These are phyloP conservation scores for Apostichopus japonicus DNA, from an alignment of 35 echinoderm and acorn worm species.

Conservation along the genomic window DNA sequence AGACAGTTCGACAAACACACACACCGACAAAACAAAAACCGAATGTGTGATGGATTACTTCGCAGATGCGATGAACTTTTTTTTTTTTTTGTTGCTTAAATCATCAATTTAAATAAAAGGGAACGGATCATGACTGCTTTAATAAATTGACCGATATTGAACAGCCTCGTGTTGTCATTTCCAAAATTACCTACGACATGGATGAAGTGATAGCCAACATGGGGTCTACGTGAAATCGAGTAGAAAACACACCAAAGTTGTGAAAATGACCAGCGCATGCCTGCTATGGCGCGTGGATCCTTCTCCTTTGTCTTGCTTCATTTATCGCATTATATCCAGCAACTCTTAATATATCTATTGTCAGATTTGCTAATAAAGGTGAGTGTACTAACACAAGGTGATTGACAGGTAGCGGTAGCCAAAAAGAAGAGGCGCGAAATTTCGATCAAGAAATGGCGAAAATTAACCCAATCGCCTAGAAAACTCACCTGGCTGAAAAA, in stretches of 20 bases:
- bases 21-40: too few relatives aligned
- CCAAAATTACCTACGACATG: background rate
- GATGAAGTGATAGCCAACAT: background rate
- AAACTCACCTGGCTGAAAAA: conserved; percentile 59
- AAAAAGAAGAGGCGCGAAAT: conserved; percentile 62
- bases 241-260: conserved; percentile 22
- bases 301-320: conserved; percentile 36
- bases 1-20: too few relatives aligned
- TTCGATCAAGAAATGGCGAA: conserved; percentile 66
- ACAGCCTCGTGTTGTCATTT: conserved; percentile 38
- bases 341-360: background rate
- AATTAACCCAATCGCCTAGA: conserved; percentile 46
- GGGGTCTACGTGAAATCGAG: background rate
- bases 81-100: background rate
- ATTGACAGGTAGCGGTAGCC: conserved; percentile 56
- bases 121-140: background rate
- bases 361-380: conserved; percentile 29
- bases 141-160: conserved; percentile 45
- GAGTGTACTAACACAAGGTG: conserved; percentile 53
- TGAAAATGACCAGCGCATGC: conserved; percentile 38
- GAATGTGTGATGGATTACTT: too few relatives aligned
- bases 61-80: background rate
- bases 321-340: conserved; percentile 46
- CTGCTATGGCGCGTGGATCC: conserved; percentile 3
- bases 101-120: background rate